Conservation (phyloP, 2,113 vertebrate species). For the Pardalotus punctatus region DNA sequence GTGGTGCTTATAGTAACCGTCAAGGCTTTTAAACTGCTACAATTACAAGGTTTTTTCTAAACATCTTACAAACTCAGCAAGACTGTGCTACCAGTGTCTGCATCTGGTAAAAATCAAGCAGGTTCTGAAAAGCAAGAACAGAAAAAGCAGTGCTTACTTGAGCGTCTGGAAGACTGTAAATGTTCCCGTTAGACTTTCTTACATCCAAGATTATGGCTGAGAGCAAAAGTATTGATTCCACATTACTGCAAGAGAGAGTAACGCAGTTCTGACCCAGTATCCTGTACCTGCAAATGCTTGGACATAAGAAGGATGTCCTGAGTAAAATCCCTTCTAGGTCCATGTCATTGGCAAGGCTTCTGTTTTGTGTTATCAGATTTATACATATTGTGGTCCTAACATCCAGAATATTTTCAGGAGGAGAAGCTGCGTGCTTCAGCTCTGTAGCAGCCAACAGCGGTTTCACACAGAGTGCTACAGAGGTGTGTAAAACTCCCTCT, state of each 20-base stretch:
- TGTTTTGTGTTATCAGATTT: neutral
- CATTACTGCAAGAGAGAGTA: neutral
- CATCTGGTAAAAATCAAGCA: neutral
- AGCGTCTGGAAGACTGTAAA: neutral
- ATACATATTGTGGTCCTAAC: neutral
- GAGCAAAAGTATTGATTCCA: neutral
- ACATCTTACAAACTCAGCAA: neutral
- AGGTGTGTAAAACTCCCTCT: neutral
- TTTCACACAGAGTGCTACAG: neutral
- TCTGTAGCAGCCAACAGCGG: too few relatives aligned
- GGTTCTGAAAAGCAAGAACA: neutral
- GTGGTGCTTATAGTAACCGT: neutral
- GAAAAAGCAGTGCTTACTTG: neutral
- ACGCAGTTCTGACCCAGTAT: neutral
- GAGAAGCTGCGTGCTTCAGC: accelerated
- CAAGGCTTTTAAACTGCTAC: neutral
- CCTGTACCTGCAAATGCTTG: neutral
- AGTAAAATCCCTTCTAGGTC: neutral
- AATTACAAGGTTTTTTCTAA: neutral
- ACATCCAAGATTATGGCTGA: neutral
- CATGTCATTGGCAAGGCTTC: neutral
- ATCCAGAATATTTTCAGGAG: neutral
- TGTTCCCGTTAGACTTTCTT: neutral
- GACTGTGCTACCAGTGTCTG: neutral
- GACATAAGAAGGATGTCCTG: neutral